A percentile compares a stretch with the other conserved stretches of the same genome.
Evolutionary conservation across 2,797 vertebrate species (phyloP).

Genomic region (Pangasius mekongensis): DNA sequence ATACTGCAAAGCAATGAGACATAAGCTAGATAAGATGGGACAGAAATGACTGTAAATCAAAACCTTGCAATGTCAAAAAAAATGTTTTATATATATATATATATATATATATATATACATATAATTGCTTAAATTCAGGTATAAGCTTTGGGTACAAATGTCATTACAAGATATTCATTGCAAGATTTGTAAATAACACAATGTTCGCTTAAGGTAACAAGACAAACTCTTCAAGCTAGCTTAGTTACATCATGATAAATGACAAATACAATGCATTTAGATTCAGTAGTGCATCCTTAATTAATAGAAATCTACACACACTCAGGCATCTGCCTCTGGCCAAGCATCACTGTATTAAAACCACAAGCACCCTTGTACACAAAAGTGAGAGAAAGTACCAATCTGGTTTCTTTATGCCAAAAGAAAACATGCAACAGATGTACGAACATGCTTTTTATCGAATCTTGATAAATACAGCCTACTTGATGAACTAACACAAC

Average conservation of each 20-base stretch:
- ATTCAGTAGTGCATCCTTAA: slow-evolving; percentile 13
- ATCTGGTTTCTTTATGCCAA: background rate
- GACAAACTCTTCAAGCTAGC: background rate
- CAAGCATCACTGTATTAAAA: background rate
- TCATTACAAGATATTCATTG: background rate
- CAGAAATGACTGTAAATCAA: background rate
- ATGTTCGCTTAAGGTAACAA: background rate
- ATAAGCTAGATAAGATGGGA: background rate
- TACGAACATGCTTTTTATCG: background rate
- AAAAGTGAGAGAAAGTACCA: background rate
- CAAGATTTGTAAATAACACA: background rate
- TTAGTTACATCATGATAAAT: background rate
- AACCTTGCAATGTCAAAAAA: background rate
- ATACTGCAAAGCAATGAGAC: background rate
- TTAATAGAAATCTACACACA: background rate
- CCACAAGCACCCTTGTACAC: background rate
- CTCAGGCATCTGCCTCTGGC: background rate
- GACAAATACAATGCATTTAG: background rate
- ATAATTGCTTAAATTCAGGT: too few relatives aligned
- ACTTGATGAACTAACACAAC: background rate
- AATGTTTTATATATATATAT: too few relatives aligned
- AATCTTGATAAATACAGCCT: background rate
- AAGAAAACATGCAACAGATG: background rate
- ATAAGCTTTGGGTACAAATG: background rate
- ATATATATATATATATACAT: too few relatives aligned